Evolutionary conservation across 2,113 vertebrate genomes (phyloP).

Genomic region (Siniperca knerii): DNA sequence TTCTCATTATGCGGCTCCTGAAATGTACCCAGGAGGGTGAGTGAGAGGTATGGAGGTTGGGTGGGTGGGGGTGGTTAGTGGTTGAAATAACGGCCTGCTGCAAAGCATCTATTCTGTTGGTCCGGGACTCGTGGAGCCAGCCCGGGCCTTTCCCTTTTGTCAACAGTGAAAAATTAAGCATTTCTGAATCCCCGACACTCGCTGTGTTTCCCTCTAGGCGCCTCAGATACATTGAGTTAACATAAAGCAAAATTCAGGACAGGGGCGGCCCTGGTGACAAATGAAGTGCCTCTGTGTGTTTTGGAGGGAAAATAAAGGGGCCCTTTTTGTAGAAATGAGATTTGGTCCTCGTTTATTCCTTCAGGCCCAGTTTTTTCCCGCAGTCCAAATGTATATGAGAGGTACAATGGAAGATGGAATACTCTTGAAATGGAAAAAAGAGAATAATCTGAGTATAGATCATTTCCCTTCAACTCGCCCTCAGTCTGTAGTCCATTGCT

Average conservation of each 20-base stretch:
- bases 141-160: conserved; percentile 72
- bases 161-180: conserved; percentile 77
- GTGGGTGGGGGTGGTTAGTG: conserved; percentile 41
- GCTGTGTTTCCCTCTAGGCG: conserved; percentile 72
- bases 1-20: conserved; percentile 72
- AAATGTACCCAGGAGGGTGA: conserved; percentile 64
- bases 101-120: conserved; percentile 66
- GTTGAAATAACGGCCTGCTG: conserved; percentile 65
- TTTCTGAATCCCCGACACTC: conserved; percentile 66
- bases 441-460: conserved; percentile 65
- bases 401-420: conserved; percentile 61
- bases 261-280: conserved; percentile 71
- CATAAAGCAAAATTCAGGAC: conserved; percentile 78
- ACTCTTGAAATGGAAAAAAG: conserved; percentile 42
- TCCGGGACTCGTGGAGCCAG: conserved; percentile 62
- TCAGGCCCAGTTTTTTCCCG: conserved; percentile 47
- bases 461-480: conserved; percentile 59
- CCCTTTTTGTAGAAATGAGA: conserved; percentile 71
- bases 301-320: conserved; percentile 72
- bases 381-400: conserved; percentile 56
- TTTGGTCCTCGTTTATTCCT: conserved; percentile 65
- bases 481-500: conserved; percentile 45
- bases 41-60: conserved; percentile 43
- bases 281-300: conserved; percentile 76
- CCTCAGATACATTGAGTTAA: conserved; percentile 79